phyloP scores from a whole-genome alignment of 2,888 invertebrate species.

The Pegoplata infirma region DNA sequence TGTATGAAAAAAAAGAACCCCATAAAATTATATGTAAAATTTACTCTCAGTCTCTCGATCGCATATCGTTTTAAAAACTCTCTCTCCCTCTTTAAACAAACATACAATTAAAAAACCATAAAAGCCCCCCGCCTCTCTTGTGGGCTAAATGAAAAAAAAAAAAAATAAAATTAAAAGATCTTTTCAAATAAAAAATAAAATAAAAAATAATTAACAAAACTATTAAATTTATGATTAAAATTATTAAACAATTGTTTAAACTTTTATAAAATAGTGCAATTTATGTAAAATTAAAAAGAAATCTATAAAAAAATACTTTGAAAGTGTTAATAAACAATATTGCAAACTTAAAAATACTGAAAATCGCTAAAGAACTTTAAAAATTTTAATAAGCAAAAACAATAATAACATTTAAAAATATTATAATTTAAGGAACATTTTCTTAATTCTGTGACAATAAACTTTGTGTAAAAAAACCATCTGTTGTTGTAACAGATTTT shows the following conservation, averaged over 20 bases:
- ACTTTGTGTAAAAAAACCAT: too few species aligned
- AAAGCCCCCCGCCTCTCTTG: background rate
- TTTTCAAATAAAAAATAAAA: background rate
- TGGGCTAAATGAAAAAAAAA: background rate
- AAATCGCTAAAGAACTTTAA: background rate
- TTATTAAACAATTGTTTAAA: background rate
- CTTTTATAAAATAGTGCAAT: background rate
- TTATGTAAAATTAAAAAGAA: background rate
- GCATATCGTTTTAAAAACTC: slow-evolving; percentile 3
- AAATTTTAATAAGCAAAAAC: too few species aligned
- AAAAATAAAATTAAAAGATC: background rate
- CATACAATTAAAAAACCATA: background rate
- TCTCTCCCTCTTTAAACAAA: background rate
- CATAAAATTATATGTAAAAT: slow-evolving; percentile 30
- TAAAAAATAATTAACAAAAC: background rate
- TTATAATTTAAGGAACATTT: too few species aligned
- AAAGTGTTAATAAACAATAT: background rate
- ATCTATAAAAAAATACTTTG: background rate
- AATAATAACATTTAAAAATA: too few species aligned
- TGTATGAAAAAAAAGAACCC: slow-evolving; percentile 25
- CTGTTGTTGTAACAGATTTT: too few species aligned
- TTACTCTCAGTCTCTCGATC: background rate
- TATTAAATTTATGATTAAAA: too few species aligned
- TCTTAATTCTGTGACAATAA: too few species aligned
- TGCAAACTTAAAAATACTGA: background rate